Base-by-base conservation (phyloP, 2,888 invertebrate species). In the Timandra comae region DNA sequence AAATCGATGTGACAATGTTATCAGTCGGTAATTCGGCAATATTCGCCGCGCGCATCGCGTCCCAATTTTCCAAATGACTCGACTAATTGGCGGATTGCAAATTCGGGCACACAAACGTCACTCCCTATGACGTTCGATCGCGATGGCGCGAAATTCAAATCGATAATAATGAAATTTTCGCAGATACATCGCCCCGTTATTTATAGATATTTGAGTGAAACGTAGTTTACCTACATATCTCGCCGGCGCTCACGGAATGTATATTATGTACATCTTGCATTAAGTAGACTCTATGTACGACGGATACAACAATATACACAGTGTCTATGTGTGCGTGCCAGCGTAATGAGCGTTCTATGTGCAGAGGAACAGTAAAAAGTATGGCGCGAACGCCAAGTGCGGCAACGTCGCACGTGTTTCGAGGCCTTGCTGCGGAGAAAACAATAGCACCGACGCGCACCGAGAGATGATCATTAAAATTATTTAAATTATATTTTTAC, bases 331-430 rank as follows among this genome's bases (percentile, higher is more conserved):
- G 72, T 70, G 72, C 65, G 71, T 71, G 63, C 66, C 45, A 43
- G 62, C 73, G 82, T 81, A 80, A 84, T 81, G 84, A 82, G 81
- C 77, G 79, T 65, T 79, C 82, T 86, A 84, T 84, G 80, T 81
- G 77, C 76, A 74, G 79, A 86, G 86, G 84, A 87, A 87, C 87
- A 87, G 86, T 86, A 86, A 87, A 87, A 87, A 87, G 87, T 87
- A 86, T 80, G 84, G 85, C 84, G 84, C 81, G 81, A 75, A 75
- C 69, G 77, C 67, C 64, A 75, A 46, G 70, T 65, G 63, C 64
- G 85, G 81, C 84, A 85, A 82, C 82, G 64, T 63, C 67, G 81
- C 79, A 63, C 67, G 69, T 73, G 73, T 72, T 72, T 58, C 52
- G 79, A 70, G 70, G 74, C 76, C 74, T 67, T 61, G 75, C 65